A percentile compares a stretch with the other conserved stretches of the same genome.
phyloP scores from a whole-genome alignment of 1,140 invertebrate genomes.

The Trichoplusia ni region DNA sequence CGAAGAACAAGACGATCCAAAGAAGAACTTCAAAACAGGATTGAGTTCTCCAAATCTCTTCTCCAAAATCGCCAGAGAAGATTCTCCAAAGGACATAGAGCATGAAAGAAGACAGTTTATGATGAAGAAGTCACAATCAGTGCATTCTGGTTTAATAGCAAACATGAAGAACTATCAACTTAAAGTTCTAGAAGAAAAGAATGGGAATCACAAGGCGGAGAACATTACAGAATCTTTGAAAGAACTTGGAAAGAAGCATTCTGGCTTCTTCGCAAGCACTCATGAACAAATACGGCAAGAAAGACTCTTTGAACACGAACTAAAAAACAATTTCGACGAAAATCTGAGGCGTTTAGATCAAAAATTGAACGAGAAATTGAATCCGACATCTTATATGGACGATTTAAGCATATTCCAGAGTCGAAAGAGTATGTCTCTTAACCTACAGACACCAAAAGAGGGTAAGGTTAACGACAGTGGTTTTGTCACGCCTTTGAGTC shows the following conservation, averaged over 20 bases:
- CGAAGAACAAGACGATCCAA: slow-evolving; percentile 53
- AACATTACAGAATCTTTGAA: slow-evolving; percentile 75
- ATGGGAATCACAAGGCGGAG: slow-evolving; percentile 41
- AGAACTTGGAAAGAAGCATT: slow-evolving; percentile 51
- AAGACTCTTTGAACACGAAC: slow-evolving; percentile 70
- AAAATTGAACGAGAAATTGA: slow-evolving; percentile 60
- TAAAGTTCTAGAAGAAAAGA: slow-evolving; percentile 66
- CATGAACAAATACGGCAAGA: slow-evolving; percentile 85
- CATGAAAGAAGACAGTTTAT: slow-evolving; percentile 68
- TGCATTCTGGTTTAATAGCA: slow-evolving; percentile 73
- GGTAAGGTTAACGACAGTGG: slow-evolving; percentile 61
- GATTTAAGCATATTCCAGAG: slow-evolving; percentile 63
- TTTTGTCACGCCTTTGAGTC: slow-evolving; percentile 66
- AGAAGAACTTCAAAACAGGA: slow-evolving; percentile 68
- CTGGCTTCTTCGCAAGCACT: slow-evolving; percentile 84
- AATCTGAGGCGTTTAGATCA: slow-evolving; percentile 70
- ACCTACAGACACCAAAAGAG: slow-evolving; percentile 58
- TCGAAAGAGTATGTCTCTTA: slow-evolving; percentile 67
- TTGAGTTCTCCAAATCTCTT: slow-evolving; percentile 75
- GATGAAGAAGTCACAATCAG: slow-evolving; percentile 78
- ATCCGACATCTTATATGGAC: slow-evolving; percentile 58
- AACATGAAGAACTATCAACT: slow-evolving; percentile 57
- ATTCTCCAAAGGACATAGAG: slow-evolving; percentile 41
- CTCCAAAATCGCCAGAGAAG: slow-evolving; percentile 65
- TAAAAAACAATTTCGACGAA: slow-evolving; percentile 78